Base-by-base conservation (phyloP, 2,797 vertebrate genomes). In the Lithobates pipiens region DNA sequence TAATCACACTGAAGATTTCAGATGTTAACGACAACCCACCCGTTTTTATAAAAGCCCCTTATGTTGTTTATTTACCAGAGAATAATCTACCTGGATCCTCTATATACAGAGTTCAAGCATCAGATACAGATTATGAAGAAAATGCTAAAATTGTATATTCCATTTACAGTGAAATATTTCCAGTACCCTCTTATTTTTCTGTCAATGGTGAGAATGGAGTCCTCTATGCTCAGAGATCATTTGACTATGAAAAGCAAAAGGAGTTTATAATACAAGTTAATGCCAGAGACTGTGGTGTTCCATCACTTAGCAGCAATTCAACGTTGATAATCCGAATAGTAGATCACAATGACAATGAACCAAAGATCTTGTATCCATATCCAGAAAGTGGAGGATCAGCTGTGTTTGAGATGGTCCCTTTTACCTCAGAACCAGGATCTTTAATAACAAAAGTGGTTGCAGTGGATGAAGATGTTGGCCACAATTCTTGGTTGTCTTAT, bases 381-480 rank as follows among this genome's bases (percentile, higher is more conserved):
- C 7, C 8, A 39, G 81, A 86, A 18, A 88, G 80, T 54, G n/a
- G 67, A 18, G 76, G 69, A 2, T 63, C 29, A 1, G 8, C 88
- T 0, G 88, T 85, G 13, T 90, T 57, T 0, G 91, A 92, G 0
- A 79, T 93, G 36, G 90, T 91, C 0, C 90, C 92, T 2, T 86
- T 89, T 5, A 85, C 76, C 0, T 88, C 88, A 92, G 95, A 96
- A 68, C 92, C 94, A 6, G 94, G 95, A 54, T 96, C 96, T 80
- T 89, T 94, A 10, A 92, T 94, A 54, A 91, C 92, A 34, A 94
- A 94, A 77, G 92, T 94, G 5, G 91, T 94, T 76, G 92, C 93
- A 10, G 94, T 95, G 50, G 39, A 39, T 90, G 90, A 90, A 87
- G 95, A 96, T 89, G 95, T 94, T 3, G 95, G 95, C 4, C 57